Conservation (phyloP, 1,140 invertebrate genomes). For the Lordiphosa stackelbergi region DNA sequence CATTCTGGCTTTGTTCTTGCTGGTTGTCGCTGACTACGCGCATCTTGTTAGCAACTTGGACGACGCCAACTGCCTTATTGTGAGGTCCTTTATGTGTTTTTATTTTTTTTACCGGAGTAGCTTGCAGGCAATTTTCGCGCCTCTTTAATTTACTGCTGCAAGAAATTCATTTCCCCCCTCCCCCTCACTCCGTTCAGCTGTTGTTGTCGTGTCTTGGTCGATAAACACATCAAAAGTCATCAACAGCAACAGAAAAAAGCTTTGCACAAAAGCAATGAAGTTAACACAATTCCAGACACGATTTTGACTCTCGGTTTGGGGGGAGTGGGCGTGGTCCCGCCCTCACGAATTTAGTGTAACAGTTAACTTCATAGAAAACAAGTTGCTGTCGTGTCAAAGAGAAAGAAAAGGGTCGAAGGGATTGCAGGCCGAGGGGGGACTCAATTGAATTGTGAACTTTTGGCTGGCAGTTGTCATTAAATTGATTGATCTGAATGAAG, state of each 20-base stretch:
- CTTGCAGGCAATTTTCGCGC: constrained; percentile 66
- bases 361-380: constrained; percentile 35
- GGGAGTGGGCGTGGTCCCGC: constrained; percentile 35
- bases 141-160: constrained; percentile 61
- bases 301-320: constrained; percentile 25
- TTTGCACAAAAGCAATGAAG: constrained; percentile 40
- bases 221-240: constrained; percentile 74
- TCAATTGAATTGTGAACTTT: constrained; percentile 67
- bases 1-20: constrained; percentile 52
- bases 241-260: constrained; percentile 21
- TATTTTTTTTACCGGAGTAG: constrained; percentile 13
- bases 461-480: constrained; percentile 44
- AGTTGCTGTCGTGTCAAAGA: constrained; percentile 27
- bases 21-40: constrained; percentile 58
- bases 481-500: constrained; percentile 54
- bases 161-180: not conserved
- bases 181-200: not conserved
- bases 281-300: constrained; percentile 61
- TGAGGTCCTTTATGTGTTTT: constrained; percentile 22
- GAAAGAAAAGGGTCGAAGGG: constrained; percentile 12
- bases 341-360: constrained; percentile 61
- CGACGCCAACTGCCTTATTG: constrained; percentile 11
- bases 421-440: not conserved
- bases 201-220: constrained; percentile 38
- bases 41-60: constrained; percentile 66